A percentile compares a stretch with the other conserved stretches of the same genome.
These are phyloP conservation scores for Ganaspis brasiliensis DNA, from an alignment of 2,888 invertebrate species.

Conservation along the genomic window DNA sequence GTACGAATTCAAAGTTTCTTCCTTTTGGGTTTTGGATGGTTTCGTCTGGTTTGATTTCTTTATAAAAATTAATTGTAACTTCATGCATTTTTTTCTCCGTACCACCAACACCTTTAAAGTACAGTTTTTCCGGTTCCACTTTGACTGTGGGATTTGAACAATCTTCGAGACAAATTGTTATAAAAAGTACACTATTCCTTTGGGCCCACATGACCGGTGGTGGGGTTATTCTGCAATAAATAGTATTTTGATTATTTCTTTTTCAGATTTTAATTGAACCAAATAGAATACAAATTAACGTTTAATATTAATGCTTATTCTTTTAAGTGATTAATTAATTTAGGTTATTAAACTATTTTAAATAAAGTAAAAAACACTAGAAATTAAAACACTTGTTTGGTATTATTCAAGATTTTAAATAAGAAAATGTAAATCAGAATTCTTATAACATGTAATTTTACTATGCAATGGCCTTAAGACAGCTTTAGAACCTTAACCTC, in stretches of 20 bases:
- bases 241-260: constrained; percentile 56
- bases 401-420: too few relatives aligned
- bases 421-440: neutral
- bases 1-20: constrained; percentile 88
- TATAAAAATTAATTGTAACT: constrained; percentile 92
- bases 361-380: too few relatives aligned
- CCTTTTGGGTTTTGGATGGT: constrained; percentile 87
- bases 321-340: too few relatives aligned
- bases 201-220: constrained; percentile 98
- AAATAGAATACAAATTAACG: neutral
- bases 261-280: neutral
- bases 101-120: constrained; percentile 93
- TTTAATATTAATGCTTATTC: too few relatives aligned
- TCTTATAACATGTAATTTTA: neutral
- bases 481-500: neutral
- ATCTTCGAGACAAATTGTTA: constrained; percentile 95
- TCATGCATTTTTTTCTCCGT: constrained; percentile 93
- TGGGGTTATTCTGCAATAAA: constrained; percentile 83
- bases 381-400: too few relatives aligned
- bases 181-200: constrained; percentile 89
- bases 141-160: constrained; percentile 92
- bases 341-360: too few relatives aligned
- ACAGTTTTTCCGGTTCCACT: constrained; percentile 84
- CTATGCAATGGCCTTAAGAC: neutral
- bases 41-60: constrained; percentile 91